Base-by-base conservation (phyloP, 2,113 vertebrate species). In the Gymnorhina tibicen region DNA sequence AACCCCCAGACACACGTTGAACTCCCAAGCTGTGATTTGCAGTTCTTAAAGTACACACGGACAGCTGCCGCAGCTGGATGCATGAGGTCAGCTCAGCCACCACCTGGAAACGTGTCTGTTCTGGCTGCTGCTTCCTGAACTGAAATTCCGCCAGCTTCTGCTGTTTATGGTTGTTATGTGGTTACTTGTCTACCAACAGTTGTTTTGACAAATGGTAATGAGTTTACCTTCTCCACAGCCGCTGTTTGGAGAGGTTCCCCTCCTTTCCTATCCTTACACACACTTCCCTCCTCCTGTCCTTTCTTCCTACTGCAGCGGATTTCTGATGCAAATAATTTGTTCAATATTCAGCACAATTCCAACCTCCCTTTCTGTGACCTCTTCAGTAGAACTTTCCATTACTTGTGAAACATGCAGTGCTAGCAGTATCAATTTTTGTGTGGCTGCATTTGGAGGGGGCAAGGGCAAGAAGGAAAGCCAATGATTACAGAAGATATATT, bases 61-160 rank as follows among this genome's bases (percentile, higher is more conserved):
- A 21, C 6, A 81, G 32, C 68, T 74, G 35, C 30, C 13, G 42
- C 74, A 85, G 82, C 74, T 83, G 81, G 67, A 52, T 37, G 39
- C 15, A 41, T 35, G 47, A 80, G 53, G 64, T 82, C 15, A 91
- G 56, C 81, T 24, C 66, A 76, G n/a, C 18, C 69, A 63, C 80
- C 83, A 93, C 75, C 92, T 92, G 90, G 75, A 86, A 81, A 50
- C 0, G 0, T n/a, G 23, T 56, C 89, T 81, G 35, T 58, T 93
- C 79, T 68, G 72, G 72, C 56, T 78, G 69, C 75, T 89, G 83
- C 76, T 86, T 91, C 93, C 89, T 82, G 81, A 87, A 50, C 62
- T 85, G 89, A 95, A 93, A 93, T 58, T 56, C 50, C 33, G 84
- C 87, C 93, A 93, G 18, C 66, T 82, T 87, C 58, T 82, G 46